Evolutionary conservation across 2,888 invertebrate genomes (phyloP), one percentile per base, ranked within the genome.

Genomic region (Chydorus sphaericus): DNA sequence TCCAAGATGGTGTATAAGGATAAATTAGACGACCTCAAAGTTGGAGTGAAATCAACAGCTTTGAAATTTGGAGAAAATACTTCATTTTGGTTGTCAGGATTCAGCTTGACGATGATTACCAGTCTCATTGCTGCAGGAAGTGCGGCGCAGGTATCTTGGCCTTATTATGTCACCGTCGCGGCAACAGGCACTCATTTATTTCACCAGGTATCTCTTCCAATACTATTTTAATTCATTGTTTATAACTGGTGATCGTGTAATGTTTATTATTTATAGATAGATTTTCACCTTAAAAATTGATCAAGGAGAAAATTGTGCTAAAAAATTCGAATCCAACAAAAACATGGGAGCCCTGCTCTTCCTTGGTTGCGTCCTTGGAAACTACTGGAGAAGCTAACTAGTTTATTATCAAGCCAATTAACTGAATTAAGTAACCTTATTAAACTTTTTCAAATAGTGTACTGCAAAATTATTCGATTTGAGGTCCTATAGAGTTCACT

Each of bases 11-110:
- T n/a, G n/a, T n/a, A n/a, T n/a, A 63, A 89, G 85, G 97, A 98
- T 67, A 89, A 87, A 69, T 70, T 78, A 28, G 96, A 98, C 69
- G 98, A 98, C 68, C 71, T 86, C 14, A 73, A 83, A 33, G 76
- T 96, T 39, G 96, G 96, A 0, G 82, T 98, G 44, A 94, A 94
- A 66, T 97, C 97, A 0, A 96, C 97, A 0, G 98, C 98, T 0
- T 73, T 97, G 0, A 82, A 82, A 58, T 92, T 98, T 68, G 93
- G 91, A 0, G 77, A 81, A 6, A 74, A 83, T 60, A 92, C 93
- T 0, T 87, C 89, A 67, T 67, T 79, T 0, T 92, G 87, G 76
- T 72, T 98, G 38, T 70, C 77, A 0, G 80, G 77, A 0, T 89
- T 93, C 65, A 76, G 83, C 1, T 67, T 74, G 0, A 70, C 77